Evolutionary conservation across 2,888 invertebrate genomes (phyloP), one percentile per base, ranked within the genome.

Genomic region (Gibbula magus): DNA sequence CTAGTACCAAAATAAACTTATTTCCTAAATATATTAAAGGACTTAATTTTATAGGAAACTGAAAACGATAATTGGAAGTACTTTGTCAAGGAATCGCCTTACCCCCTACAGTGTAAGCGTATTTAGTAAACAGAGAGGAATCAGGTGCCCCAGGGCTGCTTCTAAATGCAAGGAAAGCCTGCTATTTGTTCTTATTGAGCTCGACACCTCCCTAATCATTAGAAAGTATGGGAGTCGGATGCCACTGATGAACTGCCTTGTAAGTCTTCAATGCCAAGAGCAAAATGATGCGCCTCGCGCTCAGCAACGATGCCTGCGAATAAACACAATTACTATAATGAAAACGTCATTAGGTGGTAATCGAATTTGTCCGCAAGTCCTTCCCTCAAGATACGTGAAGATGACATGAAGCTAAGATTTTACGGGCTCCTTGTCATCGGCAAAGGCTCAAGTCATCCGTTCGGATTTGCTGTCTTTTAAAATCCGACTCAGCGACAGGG

Each of bases 241-340:
- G 70, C 70, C 70, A 70, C 35, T 70, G 70, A 70, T 70, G 70
- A 70, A 39, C 22, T 18, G n/a, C n/a, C 70, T 70, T 70, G 70
- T 70, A 70, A 35, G 70, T 70, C 70, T 70, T 70, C 70, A 35
- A 20, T 70, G 70, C 70, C 39, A 35, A 70, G 13, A 70, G 70
- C 70, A 70, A 70, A 70, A 70, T 70, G 70, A 70, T 35, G 70
- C 25, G 70, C 70, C 70, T 70, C 70, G 39, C 70, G 70, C 70
- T 25, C 39, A 32, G 70, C 35, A 39, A 70, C 32, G 35, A 76
- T 78, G 81, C 78, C 53, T 70, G 79, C 83, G 82, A 83, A 83
- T 83, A 83, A 82, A 83, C 83, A 83, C 82, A 81, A 82, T 83
- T 83, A 83, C 81, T 76, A 79, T 82, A 77, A 83, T 77, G 82